Conservation (phyloP, 2,113 vertebrate genomes). For the Platichthys flesus region DNA sequence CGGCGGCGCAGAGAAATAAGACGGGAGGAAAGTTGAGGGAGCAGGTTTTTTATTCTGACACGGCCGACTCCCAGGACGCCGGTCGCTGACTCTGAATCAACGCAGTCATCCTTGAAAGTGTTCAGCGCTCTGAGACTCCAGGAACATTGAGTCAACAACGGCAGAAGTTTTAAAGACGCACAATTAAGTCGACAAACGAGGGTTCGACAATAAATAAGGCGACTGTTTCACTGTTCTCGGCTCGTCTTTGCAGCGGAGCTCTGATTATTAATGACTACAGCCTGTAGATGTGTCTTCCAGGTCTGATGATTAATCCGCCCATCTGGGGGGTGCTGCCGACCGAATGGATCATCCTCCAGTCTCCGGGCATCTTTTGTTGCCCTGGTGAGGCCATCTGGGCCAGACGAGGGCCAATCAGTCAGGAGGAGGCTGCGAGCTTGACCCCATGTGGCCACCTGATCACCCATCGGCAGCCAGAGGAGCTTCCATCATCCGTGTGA, state of each 20-base stretch:
- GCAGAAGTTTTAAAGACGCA: background rate
- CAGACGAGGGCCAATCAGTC: slow-evolving; percentile 59
- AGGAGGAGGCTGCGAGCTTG: slow-evolving; percentile 26
- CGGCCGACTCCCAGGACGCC: slow-evolving; percentile 21
- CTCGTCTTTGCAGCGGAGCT: slow-evolving; percentile 18
- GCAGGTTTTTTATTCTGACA: slow-evolving; percentile 37
- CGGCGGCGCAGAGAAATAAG: background rate
- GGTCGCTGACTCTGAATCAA: slow-evolving; percentile 35
- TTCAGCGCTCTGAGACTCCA: slow-evolving; percentile 14
- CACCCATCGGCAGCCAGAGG: slow-evolving; percentile 2
- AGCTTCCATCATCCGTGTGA: background rate
- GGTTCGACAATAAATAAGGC: slow-evolving; percentile 4
- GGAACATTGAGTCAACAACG: slow-evolving; percentile 8
- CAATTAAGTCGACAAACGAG: slow-evolving; percentile 29
- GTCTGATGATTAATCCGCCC: slow-evolving; percentile 57
- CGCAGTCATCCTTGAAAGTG: slow-evolving; percentile 6
- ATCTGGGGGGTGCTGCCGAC: slow-evolving; percentile 29
- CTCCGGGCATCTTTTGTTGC: slow-evolving; percentile 40
- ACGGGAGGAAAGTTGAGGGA: slow-evolving; percentile 24
- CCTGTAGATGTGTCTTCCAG: slow-evolving; percentile 38
- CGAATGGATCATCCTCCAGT: slow-evolving; percentile 42
- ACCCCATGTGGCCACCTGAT: slow-evolving; percentile 43
- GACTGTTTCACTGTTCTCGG: slow-evolving; percentile 28
- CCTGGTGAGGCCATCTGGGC: slow-evolving; percentile 54
- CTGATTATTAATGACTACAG: slow-evolving; percentile 58